phyloP scores from a whole-genome alignment of 2,113 vertebrate species.

The Osmerus eperlanus region DNA sequence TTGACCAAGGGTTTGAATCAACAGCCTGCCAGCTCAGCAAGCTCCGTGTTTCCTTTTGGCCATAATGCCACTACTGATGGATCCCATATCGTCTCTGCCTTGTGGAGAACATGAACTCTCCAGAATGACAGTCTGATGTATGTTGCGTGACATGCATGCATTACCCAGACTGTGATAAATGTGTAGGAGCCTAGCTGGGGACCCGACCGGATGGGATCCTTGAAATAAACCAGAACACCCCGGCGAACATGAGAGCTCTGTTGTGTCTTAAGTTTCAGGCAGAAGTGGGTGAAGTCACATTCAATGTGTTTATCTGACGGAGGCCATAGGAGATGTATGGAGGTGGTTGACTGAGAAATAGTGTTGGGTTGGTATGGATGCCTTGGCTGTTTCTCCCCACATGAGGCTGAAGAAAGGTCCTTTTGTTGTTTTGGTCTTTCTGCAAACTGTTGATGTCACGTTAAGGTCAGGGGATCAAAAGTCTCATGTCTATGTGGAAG shows the following conservation, averaged over 20 bases:
- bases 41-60: background rate
- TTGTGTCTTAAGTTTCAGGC: constrained; percentile 3
- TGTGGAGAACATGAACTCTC: background rate
- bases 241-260: constrained; percentile 1
- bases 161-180: constrained; percentile 4
- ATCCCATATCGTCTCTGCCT: background rate
- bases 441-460: background rate
- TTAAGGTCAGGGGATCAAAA: background rate
- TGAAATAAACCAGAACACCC: constrained; percentile 4
- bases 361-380: background rate
- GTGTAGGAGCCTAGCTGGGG: background rate
- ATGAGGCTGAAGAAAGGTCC: background rate
- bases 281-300: background rate
- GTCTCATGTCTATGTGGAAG: background rate
- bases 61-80: background rate
- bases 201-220: background rate
- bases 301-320: background rate
- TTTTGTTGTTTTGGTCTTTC: background rate
- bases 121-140: constrained; percentile 6
- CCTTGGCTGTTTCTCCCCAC: background rate
- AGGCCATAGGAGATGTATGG: background rate
- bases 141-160: constrained; percentile 7
- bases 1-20: background rate
- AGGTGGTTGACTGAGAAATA: background rate
- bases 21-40: background rate